These are phyloP conservation scores for Philopotamus ludificatus DNA, from an alignment of 1,140 invertebrate genomes.

Conservation along the genomic window DNA sequence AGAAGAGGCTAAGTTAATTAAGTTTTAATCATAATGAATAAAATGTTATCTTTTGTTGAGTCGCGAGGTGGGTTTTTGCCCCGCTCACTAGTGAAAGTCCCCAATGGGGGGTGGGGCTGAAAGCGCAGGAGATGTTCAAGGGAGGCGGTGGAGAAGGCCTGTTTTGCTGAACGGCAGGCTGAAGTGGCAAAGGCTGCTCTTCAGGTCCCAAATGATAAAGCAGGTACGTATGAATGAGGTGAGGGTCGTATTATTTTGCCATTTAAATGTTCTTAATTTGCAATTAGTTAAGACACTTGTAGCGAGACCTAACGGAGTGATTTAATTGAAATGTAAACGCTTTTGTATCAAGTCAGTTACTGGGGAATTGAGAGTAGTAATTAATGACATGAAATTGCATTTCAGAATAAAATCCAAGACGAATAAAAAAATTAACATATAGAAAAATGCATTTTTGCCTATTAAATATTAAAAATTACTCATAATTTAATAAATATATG, in stretches of 20 bases:
- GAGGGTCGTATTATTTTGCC: constrained; percentile 9
- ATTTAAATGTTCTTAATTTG: constrained; percentile 8
- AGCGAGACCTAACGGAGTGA: not conserved
- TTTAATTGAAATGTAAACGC: not conserved
- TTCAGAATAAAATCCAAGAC: no score
- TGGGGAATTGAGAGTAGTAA: no score
- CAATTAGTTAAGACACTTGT: not conserved
- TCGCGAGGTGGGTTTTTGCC: constrained; percentile 15
- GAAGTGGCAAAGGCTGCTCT: not conserved
- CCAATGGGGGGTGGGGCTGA: not conserved
- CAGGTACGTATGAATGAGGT: not conserved
- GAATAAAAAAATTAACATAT: no score
- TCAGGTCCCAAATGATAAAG: not conserved
- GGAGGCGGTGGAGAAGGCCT: not conserved
- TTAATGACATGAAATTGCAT: no score
- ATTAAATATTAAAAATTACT: no score
- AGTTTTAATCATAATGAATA: constrained; percentile 38
- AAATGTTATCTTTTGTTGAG: constrained; percentile 36
- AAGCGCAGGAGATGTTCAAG: not conserved
- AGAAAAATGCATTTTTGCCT: no score
- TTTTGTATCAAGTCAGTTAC: no score
- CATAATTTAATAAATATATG: no score
- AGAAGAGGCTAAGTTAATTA: constrained; percentile 33
- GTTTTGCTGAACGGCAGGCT: not conserved
- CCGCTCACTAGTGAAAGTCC: not conserved